These are phyloP conservation scores for Chaitophorus viminalis DNA, from an alignment of 2,888 invertebrate genomes.

Conservation along the genomic window DNA sequence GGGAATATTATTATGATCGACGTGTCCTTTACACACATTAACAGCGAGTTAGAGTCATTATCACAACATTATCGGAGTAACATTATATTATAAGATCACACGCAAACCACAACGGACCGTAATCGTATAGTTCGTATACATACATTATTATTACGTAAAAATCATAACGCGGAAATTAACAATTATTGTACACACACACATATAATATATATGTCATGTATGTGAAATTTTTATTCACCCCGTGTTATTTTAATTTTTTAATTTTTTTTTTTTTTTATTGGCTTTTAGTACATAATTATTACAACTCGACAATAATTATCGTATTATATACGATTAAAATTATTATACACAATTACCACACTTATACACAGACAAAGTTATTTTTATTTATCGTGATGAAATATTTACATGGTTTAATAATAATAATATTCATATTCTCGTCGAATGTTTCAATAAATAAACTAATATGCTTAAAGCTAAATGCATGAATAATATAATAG, in stretches of 20 bases:
- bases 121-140: background rate
- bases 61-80: background rate
- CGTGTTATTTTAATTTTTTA: background rate
- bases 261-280: too few species aligned
- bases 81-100: background rate
- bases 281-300: too few species aligned
- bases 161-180: constrained; percentile 17
- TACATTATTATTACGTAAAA: background rate
- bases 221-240: background rate
- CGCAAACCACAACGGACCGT: background rate
- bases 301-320: too few species aligned
- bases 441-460: too few species aligned
- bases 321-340: too few species aligned
- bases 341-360: too few species aligned
- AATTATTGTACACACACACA: background rate
- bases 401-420: background rate
- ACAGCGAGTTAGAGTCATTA: background rate
- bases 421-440: too few species aligned
- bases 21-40: background rate
- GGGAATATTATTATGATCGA: background rate
- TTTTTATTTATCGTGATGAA: background rate
- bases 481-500: too few species aligned
- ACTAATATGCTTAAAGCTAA: too few species aligned
- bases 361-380: too few species aligned
- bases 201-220: too few species aligned